Conservation (phyloP, 2,888 invertebrate species). For the Diploptera punctata region DNA sequence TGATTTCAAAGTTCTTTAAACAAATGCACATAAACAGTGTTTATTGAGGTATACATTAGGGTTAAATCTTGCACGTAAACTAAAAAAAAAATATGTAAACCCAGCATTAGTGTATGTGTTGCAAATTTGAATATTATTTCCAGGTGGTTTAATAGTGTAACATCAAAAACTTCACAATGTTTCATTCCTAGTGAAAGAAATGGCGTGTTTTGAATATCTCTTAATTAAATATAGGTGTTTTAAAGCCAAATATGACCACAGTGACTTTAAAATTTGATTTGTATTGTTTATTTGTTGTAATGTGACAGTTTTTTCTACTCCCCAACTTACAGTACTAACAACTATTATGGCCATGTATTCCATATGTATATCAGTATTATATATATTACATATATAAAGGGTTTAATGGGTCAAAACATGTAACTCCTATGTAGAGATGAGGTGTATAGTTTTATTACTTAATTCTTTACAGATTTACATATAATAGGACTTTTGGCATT, state of each 20-base stretch:
- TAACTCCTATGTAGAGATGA: slow-evolving; percentile 7
- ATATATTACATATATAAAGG: slow-evolving; percentile 20
- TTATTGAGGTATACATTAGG: slow-evolving; percentile 7
- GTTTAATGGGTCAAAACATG: slow-evolving; percentile 1
- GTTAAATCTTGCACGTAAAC: slow-evolving; percentile 16
- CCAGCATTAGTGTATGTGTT: slow-evolving; percentile 13
- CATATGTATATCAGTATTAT: slow-evolving; percentile 32
- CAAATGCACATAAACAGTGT: slow-evolving; percentile 24
- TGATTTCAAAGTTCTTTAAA: slow-evolving; percentile 11
- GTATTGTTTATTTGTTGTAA: neutral
- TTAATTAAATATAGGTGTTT: neutral
- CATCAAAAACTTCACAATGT: neutral
- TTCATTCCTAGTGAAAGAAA: slow-evolving; percentile 13
- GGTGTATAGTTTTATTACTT: neutral
- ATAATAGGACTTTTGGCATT: neutral
- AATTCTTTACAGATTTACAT: neutral
- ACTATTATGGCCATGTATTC: slow-evolving; percentile 7
- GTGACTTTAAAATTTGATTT: slow-evolving; percentile 8
- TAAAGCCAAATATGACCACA: neutral
- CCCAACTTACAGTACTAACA: slow-evolving; percentile 1
- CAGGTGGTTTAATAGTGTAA: slow-evolving; percentile 26
- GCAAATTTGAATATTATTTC: slow-evolving; percentile 8
- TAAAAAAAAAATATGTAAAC: slow-evolving; percentile 4
- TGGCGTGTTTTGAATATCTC: slow-evolving; percentile 1
- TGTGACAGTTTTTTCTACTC: neutral